Percentiles rank a stretch among this genome's conserved stretches.
Evolutionary conservation across 2,797 vertebrate genomes (phyloP).

Genomic region (Fistularia commersonii): DNA sequence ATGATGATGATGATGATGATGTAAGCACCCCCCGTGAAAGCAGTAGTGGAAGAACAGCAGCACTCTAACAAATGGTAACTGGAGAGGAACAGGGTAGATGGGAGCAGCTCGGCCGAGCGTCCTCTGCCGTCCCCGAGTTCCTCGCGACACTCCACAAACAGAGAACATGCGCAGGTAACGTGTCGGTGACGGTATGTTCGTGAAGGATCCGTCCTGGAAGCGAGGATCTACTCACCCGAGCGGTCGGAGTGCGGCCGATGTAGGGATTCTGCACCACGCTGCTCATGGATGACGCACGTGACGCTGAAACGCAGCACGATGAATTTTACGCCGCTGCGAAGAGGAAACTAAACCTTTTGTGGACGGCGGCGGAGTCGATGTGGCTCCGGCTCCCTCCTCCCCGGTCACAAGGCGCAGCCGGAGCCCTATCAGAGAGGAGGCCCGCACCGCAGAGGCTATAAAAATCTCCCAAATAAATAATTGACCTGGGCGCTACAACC

Average conservation of each 20-base stretch:
- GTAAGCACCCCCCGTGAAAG: neutral
- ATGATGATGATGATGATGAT: no score
- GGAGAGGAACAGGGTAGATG: neutral
- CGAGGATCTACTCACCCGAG: constrained; percentile 76
- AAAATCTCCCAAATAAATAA: constrained; percentile 81
- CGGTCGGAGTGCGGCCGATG: constrained; percentile 66
- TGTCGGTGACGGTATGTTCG: constrained; percentile 14
- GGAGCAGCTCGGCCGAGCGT: no score
- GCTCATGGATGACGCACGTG: constrained; percentile 52
- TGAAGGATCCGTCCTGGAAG: constrained; percentile 1
- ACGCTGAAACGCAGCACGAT: constrained; percentile 12
- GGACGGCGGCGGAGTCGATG: constrained; percentile 10
- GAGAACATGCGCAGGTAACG: constrained; percentile 41
- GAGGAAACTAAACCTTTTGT: constrained; percentile 2
- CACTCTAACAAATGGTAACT: neutral
- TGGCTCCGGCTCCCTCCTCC: constrained; percentile 34
- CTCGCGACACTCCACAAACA: neutral
- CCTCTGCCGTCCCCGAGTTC: no score
- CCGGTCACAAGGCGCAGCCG: constrained; percentile 57
- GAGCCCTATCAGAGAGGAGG: constrained; percentile 75
- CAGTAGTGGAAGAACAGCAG: neutral
- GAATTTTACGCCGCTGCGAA: constrained; percentile 11
- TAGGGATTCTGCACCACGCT: constrained; percentile 69
- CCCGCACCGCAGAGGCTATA: constrained; percentile 62
- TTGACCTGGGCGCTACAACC: constrained; percentile 74